Evolutionary conservation across 2,113 vertebrate genomes (phyloP).

Genomic region (Beaufortia kweichowensis): DNA sequence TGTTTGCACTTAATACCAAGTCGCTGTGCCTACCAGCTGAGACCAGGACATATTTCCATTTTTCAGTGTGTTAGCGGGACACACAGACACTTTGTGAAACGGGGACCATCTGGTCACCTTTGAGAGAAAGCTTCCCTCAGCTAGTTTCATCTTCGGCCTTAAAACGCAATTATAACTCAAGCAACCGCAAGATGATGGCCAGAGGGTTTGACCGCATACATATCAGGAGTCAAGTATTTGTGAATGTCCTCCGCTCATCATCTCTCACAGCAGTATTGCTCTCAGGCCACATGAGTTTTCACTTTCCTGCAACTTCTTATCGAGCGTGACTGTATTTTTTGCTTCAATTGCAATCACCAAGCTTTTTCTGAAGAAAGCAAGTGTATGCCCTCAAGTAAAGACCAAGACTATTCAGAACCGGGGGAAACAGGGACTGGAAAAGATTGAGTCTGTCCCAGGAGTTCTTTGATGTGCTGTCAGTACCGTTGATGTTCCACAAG

Average conservation of each 20-base stretch:
- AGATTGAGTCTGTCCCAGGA: not conserved
- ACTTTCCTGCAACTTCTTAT: constrained; percentile 7
- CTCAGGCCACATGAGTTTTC: constrained; percentile 14
- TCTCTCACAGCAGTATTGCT: constrained; percentile 14
- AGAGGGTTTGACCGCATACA: constrained; percentile 21
- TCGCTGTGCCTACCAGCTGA: not conserved
- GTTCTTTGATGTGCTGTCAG: not conserved
- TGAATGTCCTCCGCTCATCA: not conserved
- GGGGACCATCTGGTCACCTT: not conserved
- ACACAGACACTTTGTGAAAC: not conserved
- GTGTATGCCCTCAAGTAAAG: not conserved
- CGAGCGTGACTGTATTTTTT: constrained; percentile 13
- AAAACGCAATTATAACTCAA: constrained; percentile 8
- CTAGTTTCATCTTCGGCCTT: not conserved
- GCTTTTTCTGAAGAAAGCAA: constrained; percentile 6
- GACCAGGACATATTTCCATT: not conserved
- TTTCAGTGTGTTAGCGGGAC: not conserved
- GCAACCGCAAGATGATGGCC: constrained; percentile 3
- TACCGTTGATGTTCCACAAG: not conserved
- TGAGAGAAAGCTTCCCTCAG: constrained; percentile 8
- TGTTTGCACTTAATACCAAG: too few relatives aligned
- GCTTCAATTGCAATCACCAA: constrained; percentile 28
- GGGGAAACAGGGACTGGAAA: not conserved
- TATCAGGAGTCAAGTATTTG: not conserved
- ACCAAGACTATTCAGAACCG: not conserved